Percentiles rank a stretch among this genome's conserved stretches.
These are phyloP conservation scores for Lepidotrigona ventralis DNA, from an alignment of 1,140 invertebrate genomes.

Conservation along the genomic window DNA sequence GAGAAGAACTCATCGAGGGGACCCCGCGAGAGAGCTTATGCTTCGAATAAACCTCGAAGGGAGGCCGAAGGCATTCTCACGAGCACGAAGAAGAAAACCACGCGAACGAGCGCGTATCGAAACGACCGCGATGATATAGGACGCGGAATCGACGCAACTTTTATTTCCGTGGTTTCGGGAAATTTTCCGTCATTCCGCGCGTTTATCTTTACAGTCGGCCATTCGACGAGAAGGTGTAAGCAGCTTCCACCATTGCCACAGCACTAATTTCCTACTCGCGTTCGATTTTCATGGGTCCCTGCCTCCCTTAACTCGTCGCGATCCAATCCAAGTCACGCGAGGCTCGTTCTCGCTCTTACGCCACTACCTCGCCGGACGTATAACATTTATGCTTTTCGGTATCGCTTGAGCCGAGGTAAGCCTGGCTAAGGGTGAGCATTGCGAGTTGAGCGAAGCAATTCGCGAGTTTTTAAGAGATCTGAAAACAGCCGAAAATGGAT, in stretches of 20 bases:
- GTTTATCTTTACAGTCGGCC: conserved; percentile 69
- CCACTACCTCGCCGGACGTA: conserved; percentile 64
- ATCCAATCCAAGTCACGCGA: conserved; percentile 65
- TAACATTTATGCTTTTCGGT: conserved; percentile 76
- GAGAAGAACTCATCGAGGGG: conserved; percentile 32
- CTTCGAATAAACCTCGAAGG: conserved; percentile 69
- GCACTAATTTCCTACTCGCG: conserved; percentile 74
- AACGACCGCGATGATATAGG: conserved; percentile 1
- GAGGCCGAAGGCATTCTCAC: not conserved
- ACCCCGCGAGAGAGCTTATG: conserved; percentile 67
- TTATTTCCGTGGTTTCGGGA: conserved; percentile 55
- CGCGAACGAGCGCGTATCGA: not conserved
- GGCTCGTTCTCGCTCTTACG: conserved; percentile 47
- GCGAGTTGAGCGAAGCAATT: too few species aligned
- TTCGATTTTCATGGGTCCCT: conserved; percentile 73
- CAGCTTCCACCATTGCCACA: not conserved
- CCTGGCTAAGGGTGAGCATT: too few species aligned
- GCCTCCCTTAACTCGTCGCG: conserved; percentile 59
- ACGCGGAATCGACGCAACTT: conserved; percentile 26
- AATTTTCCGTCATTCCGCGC: conserved; percentile 44
- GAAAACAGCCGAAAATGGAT: too few species aligned
- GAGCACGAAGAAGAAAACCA: conserved; percentile 29
- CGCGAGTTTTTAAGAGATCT: too few species aligned
- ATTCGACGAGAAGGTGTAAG: conserved; percentile 17
- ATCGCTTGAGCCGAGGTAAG: conserved; percentile 66